These are phyloP conservation scores for Novumbra hubbsi DNA, from an alignment of 2,797 vertebrate genomes.

Conservation along the genomic window DNA sequence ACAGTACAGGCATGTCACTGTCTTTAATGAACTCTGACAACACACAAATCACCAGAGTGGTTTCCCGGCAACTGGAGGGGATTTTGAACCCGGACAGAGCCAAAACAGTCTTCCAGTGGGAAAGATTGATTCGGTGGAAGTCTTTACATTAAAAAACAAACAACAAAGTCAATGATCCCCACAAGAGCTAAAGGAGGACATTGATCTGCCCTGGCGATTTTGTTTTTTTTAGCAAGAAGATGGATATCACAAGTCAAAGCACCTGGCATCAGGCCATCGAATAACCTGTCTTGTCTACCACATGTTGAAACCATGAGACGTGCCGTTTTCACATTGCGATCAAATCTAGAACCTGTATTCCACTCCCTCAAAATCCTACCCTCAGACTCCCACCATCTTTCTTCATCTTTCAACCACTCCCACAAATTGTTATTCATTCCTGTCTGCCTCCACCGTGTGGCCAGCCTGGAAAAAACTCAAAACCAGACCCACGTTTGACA, in stretches of 20 bases:
- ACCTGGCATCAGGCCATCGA: slow-evolving; percentile 25
- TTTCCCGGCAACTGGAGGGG: slow-evolving; percentile 67
- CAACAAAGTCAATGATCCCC: slow-evolving; percentile 58
- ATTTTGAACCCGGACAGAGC: slow-evolving; percentile 52
- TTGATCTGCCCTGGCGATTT: slow-evolving; percentile 37
- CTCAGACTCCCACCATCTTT: slow-evolving; percentile 4
- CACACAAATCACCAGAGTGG: slow-evolving; percentile 66
- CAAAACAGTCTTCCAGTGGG: slow-evolving; percentile 52
- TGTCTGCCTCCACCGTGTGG: slow-evolving; percentile 15
- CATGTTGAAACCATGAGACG: slow-evolving; percentile 2
- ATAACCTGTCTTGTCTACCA: slow-evolving; percentile 31
- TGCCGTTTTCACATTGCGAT: slow-evolving; percentile 33
- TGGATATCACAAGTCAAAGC: slow-evolving; percentile 25
- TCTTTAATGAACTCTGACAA: slow-evolving; percentile 62
- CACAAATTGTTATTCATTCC: background rate
- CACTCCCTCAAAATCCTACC: background rate
- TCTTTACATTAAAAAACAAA: slow-evolving; percentile 35
- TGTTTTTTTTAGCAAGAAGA: slow-evolving; percentile 36
- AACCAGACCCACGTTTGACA: background rate
- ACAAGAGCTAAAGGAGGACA: slow-evolving; percentile 33
- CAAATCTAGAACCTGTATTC: slow-evolving; percentile 11
- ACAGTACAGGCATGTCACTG: slow-evolving; percentile 43
- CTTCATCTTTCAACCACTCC: slow-evolving; percentile 1
- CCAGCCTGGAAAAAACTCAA: background rate
- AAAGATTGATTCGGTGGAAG: slow-evolving; percentile 64